Base-by-base conservation (phyloP, 2,113 vertebrate genomes). In the Elgaria multicarinata region DNA sequence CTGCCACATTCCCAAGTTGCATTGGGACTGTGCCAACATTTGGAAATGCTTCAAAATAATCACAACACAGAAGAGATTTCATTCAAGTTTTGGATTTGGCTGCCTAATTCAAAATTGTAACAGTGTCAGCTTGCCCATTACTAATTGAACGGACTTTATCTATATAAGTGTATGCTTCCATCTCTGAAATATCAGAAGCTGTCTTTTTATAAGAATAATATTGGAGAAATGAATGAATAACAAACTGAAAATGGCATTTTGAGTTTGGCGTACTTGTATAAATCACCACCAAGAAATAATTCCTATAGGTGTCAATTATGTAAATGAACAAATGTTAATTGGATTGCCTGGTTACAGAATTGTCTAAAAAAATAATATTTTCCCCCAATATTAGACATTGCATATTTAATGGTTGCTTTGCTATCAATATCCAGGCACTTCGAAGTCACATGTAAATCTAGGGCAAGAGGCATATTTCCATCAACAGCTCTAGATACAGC, bases 351-450 rank as follows among this genome's bases (percentile, higher is more conserved):
- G 20, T 62, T 81, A 22, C 53, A 36, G 5, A 18, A 20, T 36
- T 81, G 58, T 82, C 44, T 44, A 4, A 74, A 66, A 66, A 58
- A 24, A 10, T 1, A 81, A 26, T 81, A 81, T 39, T 81, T 81
- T 74, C n/a, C n/a, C n/a, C n/a, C 50, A 85, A 24, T 55, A 74
- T 87, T 91, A 39, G n/a, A 67, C 6, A 71, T 83, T 85, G 53
- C 28, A 62, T 69, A 22, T 33, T 93, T 95, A 87, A 91, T 90
- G 76, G 94, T 87, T 85, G 75, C 84, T 95, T 88, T 77, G 77
- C 50, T 89, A 89, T 87, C 90, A 90, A 78, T 50, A 14, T 93
- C 92, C 89, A 93, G 91, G 91, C 36, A 81, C 78, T 94, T 94
- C 64, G 55, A 92, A 91, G n/a, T 89, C 80, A 95, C 93, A 86